phyloP scores from a whole-genome alignment of 2,888 invertebrate genomes.

The Pterobdella sp. region DNA sequence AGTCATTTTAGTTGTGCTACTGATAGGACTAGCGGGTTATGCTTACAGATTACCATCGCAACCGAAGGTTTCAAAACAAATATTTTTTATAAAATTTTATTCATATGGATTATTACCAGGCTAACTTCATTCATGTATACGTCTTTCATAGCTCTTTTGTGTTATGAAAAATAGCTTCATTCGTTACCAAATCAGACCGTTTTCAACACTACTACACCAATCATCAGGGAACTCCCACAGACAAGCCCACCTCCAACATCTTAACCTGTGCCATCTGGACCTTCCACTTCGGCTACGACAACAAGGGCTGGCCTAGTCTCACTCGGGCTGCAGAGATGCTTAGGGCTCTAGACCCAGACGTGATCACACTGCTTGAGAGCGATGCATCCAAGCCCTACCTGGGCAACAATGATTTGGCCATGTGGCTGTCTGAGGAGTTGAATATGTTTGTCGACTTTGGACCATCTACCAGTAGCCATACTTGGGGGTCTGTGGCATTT shows the following conservation, averaged over 20 bases:
- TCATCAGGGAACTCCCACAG: background rate
- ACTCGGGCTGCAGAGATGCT: conserved; percentile 46
- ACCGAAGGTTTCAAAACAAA: conserved; percentile 20
- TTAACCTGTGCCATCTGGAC: conserved; percentile 51
- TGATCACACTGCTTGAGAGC: conserved; percentile 50
- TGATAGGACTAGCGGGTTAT: conserved; percentile 33
- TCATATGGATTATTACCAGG: background rate
- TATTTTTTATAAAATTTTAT: background rate
- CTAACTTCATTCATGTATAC: background rate
- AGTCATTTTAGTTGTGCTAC: conserved; percentile 31
- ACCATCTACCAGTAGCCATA: conserved; percentile 50
- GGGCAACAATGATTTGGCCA: conserved; percentile 51
- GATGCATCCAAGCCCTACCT: conserved; percentile 52
- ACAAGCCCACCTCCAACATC: conserved; percentile 37
- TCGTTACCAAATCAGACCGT: background rate
- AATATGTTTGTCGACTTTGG: conserved; percentile 52
- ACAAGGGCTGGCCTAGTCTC: conserved; percentile 51
- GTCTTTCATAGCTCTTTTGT: background rate
- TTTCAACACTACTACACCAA: background rate
- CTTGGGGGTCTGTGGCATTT: conserved; percentile 47
- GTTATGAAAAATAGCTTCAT: background rate
- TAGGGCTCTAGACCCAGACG: conserved; percentile 49
- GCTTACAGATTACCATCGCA: conserved; percentile 27
- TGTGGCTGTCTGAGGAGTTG: conserved; percentile 49
- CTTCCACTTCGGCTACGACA: conserved; percentile 52